A percentile compares a stretch with the other conserved stretches of the same genome.
These are phyloP conservation scores for Leptodactylus fuscus DNA, from an alignment of 2,113 vertebrate species.

Conservation along the genomic window DNA sequence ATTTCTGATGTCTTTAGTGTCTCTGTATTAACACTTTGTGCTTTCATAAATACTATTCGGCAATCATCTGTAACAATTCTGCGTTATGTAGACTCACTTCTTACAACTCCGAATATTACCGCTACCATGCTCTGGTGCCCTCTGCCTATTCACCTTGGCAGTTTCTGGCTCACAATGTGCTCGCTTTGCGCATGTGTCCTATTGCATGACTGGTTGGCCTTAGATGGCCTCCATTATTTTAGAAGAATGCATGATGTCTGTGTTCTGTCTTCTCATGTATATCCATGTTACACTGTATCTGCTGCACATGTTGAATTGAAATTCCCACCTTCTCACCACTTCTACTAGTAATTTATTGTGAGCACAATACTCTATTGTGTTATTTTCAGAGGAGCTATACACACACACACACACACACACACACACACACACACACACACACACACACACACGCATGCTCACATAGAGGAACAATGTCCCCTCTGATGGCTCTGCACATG, in stretches of 20 bases:
- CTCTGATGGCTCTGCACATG: no score
- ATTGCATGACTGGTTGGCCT: not conserved
- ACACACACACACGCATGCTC: not conserved
- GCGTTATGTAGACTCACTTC: not conserved
- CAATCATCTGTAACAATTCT: no score
- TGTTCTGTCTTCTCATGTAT: not conserved
- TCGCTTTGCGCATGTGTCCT: conserved; percentile 16
- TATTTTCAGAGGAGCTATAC: not conserved
- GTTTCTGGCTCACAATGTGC: not conserved
- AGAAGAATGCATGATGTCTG: not conserved
- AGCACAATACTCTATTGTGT: not conserved
- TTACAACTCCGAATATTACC: not conserved
- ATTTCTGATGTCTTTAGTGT: not conserved
- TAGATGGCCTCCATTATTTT: not conserved
- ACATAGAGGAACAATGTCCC: not conserved
- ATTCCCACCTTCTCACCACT: not conserved
- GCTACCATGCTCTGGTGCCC: no score
- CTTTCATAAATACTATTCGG: not conserved
- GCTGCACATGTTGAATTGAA: not conserved
- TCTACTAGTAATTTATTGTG: not conserved
- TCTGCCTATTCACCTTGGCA: not conserved
- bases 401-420: not conserved
- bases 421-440: not conserved
- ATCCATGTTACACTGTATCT: conserved; percentile 1
- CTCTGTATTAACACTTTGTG: not conserved